Evolutionary conservation across 1,140 invertebrate species (phyloP), one percentile per base, ranked within the genome.

Genomic region (Bombus superbus): DNA sequence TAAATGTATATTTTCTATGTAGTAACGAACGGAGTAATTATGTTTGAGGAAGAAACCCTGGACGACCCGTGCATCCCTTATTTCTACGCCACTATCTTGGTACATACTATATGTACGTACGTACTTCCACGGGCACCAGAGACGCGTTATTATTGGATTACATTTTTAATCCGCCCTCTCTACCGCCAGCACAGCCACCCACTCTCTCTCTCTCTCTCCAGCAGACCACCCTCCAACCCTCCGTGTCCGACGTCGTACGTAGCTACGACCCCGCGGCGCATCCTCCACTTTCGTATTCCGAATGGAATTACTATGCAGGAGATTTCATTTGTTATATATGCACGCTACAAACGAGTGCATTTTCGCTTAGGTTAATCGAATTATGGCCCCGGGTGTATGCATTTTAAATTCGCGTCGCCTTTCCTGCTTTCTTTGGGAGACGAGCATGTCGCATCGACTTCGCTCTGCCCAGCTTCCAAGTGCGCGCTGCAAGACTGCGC

Each of bases 61-160:
- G 69, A 69, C 78, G 85, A 82, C 81, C 85, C 42, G 64, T 77
- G 83, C 86, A 88, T 83, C 89, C 89, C 89, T 88, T 87, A 76
- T 89, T 86, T 90, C 89, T 90, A 88, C 89, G 87, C 87, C 87
- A 87, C 89, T 91, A 89, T 89, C 85, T 87, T 59, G 40, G 71
- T 80, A 86, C 81, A 80, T 87, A 82, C 81, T 87, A 84, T 90
- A 88, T 83, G 88, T 91, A 90, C 92, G 86, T 91, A 93, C 90
- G 90, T 94, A 94, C 93, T 93, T 93, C 91, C 92, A 93, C 93
- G 93, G 92, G 93, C 92, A 93, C 94, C 93, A 94, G 94, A 94
- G 94, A 94, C 94, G 93, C 94, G 94, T 95, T 94, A 95, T 95
- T 95, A 95, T 95, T 95, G 94, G 94, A 95, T 95, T 95, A 95